Conservation (phyloP, 2,797 vertebrate genomes). For the Enteromius paludinosus region DNA sequence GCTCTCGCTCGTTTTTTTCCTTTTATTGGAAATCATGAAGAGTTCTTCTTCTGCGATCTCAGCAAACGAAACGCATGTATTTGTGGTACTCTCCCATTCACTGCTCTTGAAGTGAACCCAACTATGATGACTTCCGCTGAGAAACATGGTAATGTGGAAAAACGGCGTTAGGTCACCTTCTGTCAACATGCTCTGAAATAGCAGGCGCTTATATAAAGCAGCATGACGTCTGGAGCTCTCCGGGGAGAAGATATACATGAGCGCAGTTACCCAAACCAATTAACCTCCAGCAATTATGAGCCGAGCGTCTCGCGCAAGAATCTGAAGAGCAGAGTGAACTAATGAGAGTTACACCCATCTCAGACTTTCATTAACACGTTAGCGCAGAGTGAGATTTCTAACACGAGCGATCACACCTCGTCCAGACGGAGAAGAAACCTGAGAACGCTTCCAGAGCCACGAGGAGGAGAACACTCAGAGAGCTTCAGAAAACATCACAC, state of each 20-base stretch:
- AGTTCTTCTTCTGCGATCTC: neutral
- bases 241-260: neutral
- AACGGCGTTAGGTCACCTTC: neutral
- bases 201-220: neutral
- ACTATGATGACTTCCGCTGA: neutral
- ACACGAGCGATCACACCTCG: slow-evolving; percentile 44
- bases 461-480: neutral
- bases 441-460: neutral
- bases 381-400: slow-evolving; percentile 47
- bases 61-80: too few species aligned
- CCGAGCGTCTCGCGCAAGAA: slow-evolving; percentile 17
- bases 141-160: neutral
- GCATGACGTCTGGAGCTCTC: neutral
- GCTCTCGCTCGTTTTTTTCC: too few species aligned
- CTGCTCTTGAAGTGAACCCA: neutral
- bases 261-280: slow-evolving; percentile 28
- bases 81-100: neutral
- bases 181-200: neutral
- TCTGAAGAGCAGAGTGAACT: slow-evolving; percentile 20
- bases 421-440: slow-evolving; percentile 40
- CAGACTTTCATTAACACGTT: slow-evolving; percentile 58
- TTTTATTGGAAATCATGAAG: too few species aligned
- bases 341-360: slow-evolving; percentile 56
- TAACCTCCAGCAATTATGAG: slow-evolving; percentile 33
- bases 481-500: too few species aligned